Evolutionary conservation across 2,888 invertebrate genomes (phyloP), one percentile per base, ranked within the genome.

Genomic region (Drosophila nigricruria): DNA sequence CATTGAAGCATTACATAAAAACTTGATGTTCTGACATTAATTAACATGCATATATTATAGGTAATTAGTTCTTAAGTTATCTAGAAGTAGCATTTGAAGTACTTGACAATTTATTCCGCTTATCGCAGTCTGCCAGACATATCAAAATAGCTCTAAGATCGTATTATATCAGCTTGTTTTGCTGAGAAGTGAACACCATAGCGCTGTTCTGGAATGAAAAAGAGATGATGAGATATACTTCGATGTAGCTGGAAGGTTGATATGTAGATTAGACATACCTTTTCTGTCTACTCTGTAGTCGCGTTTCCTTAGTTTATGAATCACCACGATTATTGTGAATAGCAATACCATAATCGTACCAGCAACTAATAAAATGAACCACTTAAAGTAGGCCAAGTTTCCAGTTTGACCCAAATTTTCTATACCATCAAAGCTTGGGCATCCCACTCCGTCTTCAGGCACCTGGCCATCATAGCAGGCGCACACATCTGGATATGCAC

Each of bases 111-210:
- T 14, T 14, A 9, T 9, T 53, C 34, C 23, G 8, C 38, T 27
- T 27, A 3, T 18, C 8, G 10, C 0, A 9, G 5, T 18, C 5
- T 0, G 5, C 20, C 14, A 16, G 9, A 2, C 12, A 12, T 12
- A 5, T 3, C 0, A 4, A 14, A 25, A 5, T 18, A 1, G 5
- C 0, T 23, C 73, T 43, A 85, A 0, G 67, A 61, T 6, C 87
- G 64, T 60, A 84, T 86, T 14, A 88, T 27, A 50, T 84, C 89
- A 18, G 18, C 89, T 23, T 72, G 67, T 5, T 78, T 66, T 0
- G 69, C 53, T 14, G 69, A 68, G 43, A 60, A 88, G 30, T 70
- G 67, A 12, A 70, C 70, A 2, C 87, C 87, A 61, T 67, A 83
- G n/a, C 58, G 45, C 34, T 70, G 49, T 49, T 84, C 83, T 84